Evolutionary conservation across 2,113 vertebrate species (phyloP), one percentile per base, ranked within the genome.

Genomic region (Tichodroma muraria): DNA sequence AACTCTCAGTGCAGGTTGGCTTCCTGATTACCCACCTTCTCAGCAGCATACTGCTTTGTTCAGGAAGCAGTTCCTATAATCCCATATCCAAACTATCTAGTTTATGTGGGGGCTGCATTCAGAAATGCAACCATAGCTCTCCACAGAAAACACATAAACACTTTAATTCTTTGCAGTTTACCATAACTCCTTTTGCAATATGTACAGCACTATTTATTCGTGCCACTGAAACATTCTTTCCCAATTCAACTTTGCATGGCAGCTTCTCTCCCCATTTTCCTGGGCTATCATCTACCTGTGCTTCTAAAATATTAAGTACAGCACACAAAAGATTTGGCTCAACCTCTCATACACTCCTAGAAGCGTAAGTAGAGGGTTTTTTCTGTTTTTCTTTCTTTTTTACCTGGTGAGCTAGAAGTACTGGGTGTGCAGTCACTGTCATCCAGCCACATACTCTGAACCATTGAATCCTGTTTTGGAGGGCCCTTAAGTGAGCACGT

Each of bases 321-420:
- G 50, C 44, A 52, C 37, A 88, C 21, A 88, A 63, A 76, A 81
- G 57, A 47, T 35, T 23, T 15, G 16, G 54, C 45, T 80, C 68
- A 79, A 80, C 10, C 47, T 84, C 54, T 61, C 64, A 27, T 21
- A 24, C 0, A 4, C 57, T 83, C 83, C 86, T 50, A 73, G 72
- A 85, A 88, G 76, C 2, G 0, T 47, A 85, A 69, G 20, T 18
- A 86, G 54, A 73, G 45, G 21, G 19, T 4, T 60, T 75, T 71
- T 33, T 44, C 30, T 71, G 9, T 35, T 66, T 60, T 68, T 59
- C 47, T 40, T 84, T 68, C 37, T 89, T 91, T 90, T 95, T 94
- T 96, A 97, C 95, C 95, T 97, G 97, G 91, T 91, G 91, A 97
- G 60, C 95, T 96, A 77, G 94, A 91, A 94, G 93, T 89, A 93